phyloP scores from a whole-genome alignment of 2,797 vertebrate species.

The Adelosebastes latens region DNA sequence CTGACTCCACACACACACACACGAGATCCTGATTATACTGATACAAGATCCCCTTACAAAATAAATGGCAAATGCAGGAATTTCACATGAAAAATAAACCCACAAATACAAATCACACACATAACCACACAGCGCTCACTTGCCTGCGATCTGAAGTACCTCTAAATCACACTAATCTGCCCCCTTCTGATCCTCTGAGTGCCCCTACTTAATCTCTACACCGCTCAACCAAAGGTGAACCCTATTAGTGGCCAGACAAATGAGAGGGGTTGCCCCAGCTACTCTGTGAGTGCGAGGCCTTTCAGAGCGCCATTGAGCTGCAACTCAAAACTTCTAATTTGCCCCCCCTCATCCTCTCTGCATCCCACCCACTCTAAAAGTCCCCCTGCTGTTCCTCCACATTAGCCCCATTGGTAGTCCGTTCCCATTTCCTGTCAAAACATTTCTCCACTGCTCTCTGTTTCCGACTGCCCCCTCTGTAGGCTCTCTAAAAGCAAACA shows the following conservation, averaged over 20 bases:
- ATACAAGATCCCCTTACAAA: constrained; percentile 39
- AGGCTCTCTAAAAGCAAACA: constrained; percentile 69
- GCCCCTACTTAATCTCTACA: constrained; percentile 70
- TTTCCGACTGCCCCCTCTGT: constrained; percentile 61
- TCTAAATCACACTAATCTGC: constrained; percentile 73
- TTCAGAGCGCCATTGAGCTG: constrained; percentile 60
- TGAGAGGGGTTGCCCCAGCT: constrained; percentile 58
- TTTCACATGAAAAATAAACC: constrained; percentile 40
- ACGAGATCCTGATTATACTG: constrained; percentile 37
- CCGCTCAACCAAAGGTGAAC: constrained; percentile 74
- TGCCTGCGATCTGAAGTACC: constrained; percentile 51
- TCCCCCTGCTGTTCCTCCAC: constrained; percentile 55
- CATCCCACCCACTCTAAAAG: constrained; percentile 48
- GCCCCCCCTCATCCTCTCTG: neutral
- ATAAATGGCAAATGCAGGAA: constrained; percentile 32
- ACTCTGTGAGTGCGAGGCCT: constrained; percentile 27
- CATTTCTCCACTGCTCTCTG: constrained; percentile 54
- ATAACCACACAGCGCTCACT: constrained; percentile 12
- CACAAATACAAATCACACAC: constrained; percentile 10
- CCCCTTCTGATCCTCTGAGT: constrained; percentile 65
- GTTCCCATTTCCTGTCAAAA: constrained; percentile 79
- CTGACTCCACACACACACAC: constrained; percentile 52
- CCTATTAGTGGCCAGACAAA: constrained; percentile 76
- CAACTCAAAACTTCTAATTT: constrained; percentile 50
- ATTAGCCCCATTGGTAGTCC: constrained; percentile 68